Base-by-base conservation (phyloP, 2,113 vertebrate genomes). In the Xyliphius kryptos region DNA sequence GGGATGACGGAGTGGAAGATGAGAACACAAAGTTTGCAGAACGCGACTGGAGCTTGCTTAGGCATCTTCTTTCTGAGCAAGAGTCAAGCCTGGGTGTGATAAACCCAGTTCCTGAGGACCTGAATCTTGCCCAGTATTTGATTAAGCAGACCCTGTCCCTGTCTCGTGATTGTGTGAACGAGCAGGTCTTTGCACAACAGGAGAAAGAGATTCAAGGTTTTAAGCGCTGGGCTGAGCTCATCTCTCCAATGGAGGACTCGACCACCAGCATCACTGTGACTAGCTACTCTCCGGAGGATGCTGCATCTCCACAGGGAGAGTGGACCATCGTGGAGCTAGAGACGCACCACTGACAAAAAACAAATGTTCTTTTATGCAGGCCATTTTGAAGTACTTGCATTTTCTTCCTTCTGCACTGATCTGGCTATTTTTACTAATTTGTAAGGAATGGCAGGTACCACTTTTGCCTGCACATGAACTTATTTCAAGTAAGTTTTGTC, bases 301-400 rank as follows among this genome's bases (percentile, higher is more conserved):
- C 92, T 61, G 91, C 89, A 0, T 97, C 96, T 36, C 96, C 96
- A 15, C 93, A 95, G 77, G 96, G 96, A 60, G 95, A 98, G 81
- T 98, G 96, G 96, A 98, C 94, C 82, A 98, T 98, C 54, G 90
- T 98, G 70, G 94, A 98, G 80, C 86, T 98, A 79, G 96, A 98
- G 86, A 98, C 96, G n/a, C 93, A 98, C 81, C 96, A 98, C 77
- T 98, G 88, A 91, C 61, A 67, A 44, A 72, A 16, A 14, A 37
- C 32, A 36, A 20, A 37, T 6, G 16, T 32, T 11, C 22, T 61
- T 36, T 63, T 22, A 32, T 68, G 43, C 38, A 54, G 44, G 62
- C 15, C 19, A 9, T 37, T 61, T 60, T 48, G 20, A n/a, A 55
- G 32, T 47, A 22, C 5, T 36, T n/a, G 22, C 32, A 46, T 55